Conservation (phyloP, 2,113 vertebrate genomes). For the Percina caprodes region DNA sequence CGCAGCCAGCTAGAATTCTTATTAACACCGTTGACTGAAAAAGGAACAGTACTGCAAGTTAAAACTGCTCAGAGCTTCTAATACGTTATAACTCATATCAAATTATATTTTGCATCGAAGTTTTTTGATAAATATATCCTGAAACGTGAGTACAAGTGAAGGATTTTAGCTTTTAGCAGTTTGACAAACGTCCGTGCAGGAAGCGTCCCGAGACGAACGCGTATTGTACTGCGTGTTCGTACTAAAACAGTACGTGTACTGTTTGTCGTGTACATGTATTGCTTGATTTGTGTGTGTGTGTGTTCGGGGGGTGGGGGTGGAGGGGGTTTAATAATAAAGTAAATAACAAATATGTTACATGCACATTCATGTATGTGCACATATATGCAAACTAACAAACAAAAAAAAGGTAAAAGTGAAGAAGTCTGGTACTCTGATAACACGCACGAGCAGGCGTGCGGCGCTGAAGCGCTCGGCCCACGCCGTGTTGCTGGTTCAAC, state of each 20-base stretch:
- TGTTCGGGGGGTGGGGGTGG: constrained; percentile 23
- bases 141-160: too few relatives aligned
- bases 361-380: constrained; percentile 36
- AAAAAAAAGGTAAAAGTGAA: constrained; percentile 64
- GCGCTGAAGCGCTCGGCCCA: background rate
- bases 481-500: constrained; percentile 93
- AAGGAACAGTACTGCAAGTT: too few relatives aligned
- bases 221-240: background rate
- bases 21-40: too few relatives aligned
- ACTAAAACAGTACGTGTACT: background rate
- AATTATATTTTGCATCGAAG: background rate
- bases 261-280: constrained; percentile 85
- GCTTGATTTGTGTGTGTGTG: constrained; percentile 82
- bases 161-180: background rate
- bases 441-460: background rate
- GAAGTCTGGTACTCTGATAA: constrained; percentile 70
- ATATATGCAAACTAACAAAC: constrained; percentile 74
- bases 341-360: constrained; percentile 38
- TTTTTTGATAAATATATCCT: too few relatives aligned
- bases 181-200: background rate
- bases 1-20: too few relatives aligned
- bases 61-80: background rate
- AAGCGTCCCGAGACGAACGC: background rate
- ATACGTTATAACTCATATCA: background rate
- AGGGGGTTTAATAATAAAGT: constrained; percentile 9